These are phyloP conservation scores for Megalonaias nervosa DNA, from an alignment of 1,140 invertebrate genomes.

Conservation along the genomic window DNA sequence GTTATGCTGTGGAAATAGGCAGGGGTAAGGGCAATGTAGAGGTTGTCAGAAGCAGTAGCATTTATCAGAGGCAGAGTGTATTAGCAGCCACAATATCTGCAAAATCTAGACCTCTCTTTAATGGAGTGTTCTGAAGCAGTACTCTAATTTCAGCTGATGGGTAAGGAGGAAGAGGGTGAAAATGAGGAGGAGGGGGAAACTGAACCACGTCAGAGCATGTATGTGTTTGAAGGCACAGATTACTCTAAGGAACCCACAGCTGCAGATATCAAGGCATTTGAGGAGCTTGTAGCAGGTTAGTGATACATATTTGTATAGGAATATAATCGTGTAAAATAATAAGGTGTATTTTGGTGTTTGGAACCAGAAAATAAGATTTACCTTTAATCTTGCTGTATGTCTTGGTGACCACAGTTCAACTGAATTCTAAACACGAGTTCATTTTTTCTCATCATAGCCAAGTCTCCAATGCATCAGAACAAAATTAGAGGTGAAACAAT, in stretches of 20 bases:
- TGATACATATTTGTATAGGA: neutral
- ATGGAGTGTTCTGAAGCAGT: too few species aligned
- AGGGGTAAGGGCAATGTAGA: too few species aligned
- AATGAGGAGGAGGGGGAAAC: slow-evolving; percentile 17
- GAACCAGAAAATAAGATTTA: neutral
- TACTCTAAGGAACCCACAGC: slow-evolving; percentile 65
- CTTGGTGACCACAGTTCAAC: neutral
- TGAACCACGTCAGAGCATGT: slow-evolving; percentile 57
- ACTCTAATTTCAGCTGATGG: too few species aligned
- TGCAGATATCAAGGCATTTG: slow-evolving; percentile 64
- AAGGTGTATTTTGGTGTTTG: too few species aligned
- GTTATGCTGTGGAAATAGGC: too few species aligned
- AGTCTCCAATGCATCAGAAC: too few species aligned
- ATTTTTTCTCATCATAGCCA: neutral
- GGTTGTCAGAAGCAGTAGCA: too few species aligned
- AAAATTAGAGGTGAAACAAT: too few species aligned
- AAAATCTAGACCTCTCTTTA: too few species aligned
- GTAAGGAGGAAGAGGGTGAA: neutral
- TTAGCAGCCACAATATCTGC: too few species aligned
- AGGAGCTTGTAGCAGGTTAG: slow-evolving; percentile 58
- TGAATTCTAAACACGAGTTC: neutral
- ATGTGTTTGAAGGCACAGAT: slow-evolving; percentile 70
- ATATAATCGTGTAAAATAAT: too few species aligned
- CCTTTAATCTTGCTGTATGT: neutral
- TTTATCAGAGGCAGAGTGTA: too few species aligned